Conservation (phyloP, 2,113 vertebrate genomes). For the Silurus asotus region DNA sequence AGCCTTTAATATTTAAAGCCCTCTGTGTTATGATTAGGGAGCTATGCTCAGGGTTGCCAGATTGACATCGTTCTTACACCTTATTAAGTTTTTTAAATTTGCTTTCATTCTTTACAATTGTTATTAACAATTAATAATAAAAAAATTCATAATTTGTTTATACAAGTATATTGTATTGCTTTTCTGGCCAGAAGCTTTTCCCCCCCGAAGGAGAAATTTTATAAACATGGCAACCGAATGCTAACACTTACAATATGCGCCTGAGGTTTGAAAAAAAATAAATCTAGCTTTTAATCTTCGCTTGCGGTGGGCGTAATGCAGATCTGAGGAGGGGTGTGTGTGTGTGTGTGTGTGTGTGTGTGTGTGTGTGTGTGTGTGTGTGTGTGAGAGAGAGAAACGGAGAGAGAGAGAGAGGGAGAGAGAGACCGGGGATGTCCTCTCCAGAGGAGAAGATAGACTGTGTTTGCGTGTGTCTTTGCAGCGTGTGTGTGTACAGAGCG, state of each 20-base stretch:
- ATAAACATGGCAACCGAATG: neutral
- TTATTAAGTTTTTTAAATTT: neutral
- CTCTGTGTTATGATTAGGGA: neutral
- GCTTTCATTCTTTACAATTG: too few relatives aligned
- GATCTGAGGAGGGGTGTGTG: neutral
- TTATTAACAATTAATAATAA: neutral
- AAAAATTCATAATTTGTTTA: neutral
- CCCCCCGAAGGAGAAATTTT: neutral
- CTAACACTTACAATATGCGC: neutral
- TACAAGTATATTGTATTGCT: too few relatives aligned
- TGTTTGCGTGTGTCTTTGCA: neutral
- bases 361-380: neutral
- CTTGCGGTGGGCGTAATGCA: neutral
- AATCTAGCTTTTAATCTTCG: neutral
- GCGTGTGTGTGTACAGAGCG: neutral
- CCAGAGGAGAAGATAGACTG: slow-evolving; percentile 62
- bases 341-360: neutral
- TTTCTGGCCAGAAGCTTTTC: neutral
- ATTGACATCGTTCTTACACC: neutral
- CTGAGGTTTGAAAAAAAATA: neutral
- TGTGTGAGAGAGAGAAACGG: neutral
- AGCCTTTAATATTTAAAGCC: neutral
- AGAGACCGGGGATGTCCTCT: slow-evolving; percentile 53
- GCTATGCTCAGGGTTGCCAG: neutral
- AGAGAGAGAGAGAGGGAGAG: neutral